Evolutionary conservation across 1,140 invertebrate species (phyloP).

Genomic region (Dinoponera quadriceps): DNA sequence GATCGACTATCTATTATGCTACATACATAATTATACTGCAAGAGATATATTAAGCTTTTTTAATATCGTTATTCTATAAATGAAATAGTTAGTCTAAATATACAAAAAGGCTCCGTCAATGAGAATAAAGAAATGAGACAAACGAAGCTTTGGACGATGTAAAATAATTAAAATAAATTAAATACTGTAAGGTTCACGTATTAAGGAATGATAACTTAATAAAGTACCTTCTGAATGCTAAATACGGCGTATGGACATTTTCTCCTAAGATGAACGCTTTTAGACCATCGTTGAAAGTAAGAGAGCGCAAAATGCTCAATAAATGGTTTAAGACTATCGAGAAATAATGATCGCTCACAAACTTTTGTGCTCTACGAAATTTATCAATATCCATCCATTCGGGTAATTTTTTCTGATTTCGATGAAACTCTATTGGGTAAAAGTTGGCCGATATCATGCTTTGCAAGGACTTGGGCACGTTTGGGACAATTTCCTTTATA

Average conservation of each 20-base stretch:
- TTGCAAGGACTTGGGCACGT: not conserved
- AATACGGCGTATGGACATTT: slow-evolving; percentile 87
- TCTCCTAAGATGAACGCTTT: slow-evolving; percentile 88
- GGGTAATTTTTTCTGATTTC: slow-evolving; percentile 59
- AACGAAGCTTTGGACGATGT: no score
- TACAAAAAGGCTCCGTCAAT: no score
- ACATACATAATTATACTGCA: no score
- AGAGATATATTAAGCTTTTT: no score
- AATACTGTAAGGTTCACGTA: not conserved
- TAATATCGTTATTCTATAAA: no score
- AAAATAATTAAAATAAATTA: no score
- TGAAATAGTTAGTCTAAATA: no score
- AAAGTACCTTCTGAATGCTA: slow-evolving; percentile 89
- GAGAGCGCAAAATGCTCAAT: slow-evolving; percentile 87
- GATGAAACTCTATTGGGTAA: not conserved
- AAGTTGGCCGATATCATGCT: not conserved
- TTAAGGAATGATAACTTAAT: no score
- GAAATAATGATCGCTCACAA: slow-evolving; percentile 87
- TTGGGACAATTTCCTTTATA: not conserved
- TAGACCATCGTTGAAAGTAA: slow-evolving; percentile 88
- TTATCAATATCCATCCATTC: slow-evolving; percentile 80
- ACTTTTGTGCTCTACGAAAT: slow-evolving; percentile 88
- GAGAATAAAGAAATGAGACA: no score
- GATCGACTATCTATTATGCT: no score
- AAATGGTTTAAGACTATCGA: slow-evolving; percentile 87